Base-by-base conservation (phyloP, 2,888 invertebrate genomes). In the Charanyca ferruginea region DNA sequence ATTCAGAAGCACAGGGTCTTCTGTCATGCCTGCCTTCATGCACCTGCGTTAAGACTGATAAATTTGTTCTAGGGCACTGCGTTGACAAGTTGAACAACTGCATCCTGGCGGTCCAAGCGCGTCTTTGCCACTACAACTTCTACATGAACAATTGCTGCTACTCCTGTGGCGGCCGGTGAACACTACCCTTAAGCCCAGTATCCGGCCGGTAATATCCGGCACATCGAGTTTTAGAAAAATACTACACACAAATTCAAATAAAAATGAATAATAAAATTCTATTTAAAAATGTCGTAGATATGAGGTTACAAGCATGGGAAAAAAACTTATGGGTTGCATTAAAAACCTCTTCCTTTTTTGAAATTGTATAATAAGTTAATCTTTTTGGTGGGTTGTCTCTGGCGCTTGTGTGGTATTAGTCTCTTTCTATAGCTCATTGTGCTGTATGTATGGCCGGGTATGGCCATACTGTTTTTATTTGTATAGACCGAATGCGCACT, bases 51-150 rank as follows among this genome's bases (percentile, higher is more conserved):
- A 3, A 32, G 22, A 63, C 1, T 18, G 23, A 64, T 28, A 13
- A 23, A 7, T 0, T 32, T 18, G 2, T 65, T 35, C 9, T 42
- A 86, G 53, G 85, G 88, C 96, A 94, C 62, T 98, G 98, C 89
- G 93, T 96, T 59, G 98, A 98, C 89, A 97, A 97, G 86, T 96
- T 98, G 87, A 93, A 96, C 48, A 98, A 98, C 91, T 99, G 99
- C 88, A 96, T 96, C 66, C 92, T 98, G 82, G 98, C 98, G 0
- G 97, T 98, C 3, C 98, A 98, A 90, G 98, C 98, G 6, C 96
- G 98, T 51, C 96, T 99, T 3, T 99, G 99, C 89, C 97, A 97
- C 84, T 98, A 98, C 89, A 97, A 97, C 78, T 98, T 98, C 93
- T 99, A 99, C 93, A 96, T 97, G 61, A 96, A 96, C 77, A 97